Evolutionary conservation across 92 coral and sea anemone genomes (phyloP), one percentile per base, ranked within the genome.

Genomic region (Bergia puertoricense): DNA sequence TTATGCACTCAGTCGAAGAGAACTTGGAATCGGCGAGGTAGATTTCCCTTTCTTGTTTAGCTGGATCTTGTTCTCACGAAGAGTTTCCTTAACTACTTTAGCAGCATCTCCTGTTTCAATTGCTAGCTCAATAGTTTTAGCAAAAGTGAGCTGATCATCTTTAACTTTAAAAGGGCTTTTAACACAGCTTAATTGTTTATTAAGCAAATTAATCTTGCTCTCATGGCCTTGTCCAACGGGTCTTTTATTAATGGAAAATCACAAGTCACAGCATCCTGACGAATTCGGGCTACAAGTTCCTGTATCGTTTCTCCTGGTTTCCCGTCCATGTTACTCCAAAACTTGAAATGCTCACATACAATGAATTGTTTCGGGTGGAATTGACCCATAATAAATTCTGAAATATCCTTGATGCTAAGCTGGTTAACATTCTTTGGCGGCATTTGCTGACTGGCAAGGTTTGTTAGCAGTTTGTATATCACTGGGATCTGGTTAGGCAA

Each of bases 81-180:
- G 48, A 42, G 81, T 77, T 85, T 85, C 88, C 76, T 71, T 85
- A 18, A 59, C 88, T n/a, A 72, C 85, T 38, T 72, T 73, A 11
- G 88, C 85, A n/a, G 85, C 88, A 6, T 46, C 51, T 46, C 8
- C 6, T 68, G 41, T 85, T 85, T 85, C 85, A 15, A 38, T 72
- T 18, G 85, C 88, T 16, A 85, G 13, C 37, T 65, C n/a, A 73
- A 72, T 40, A 40, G 85, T 85, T 69, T 72, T 73, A 23, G 62
- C 88, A 85, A 85, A 71, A 72, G 81, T 85, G 85, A 85, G 88
- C 88, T 85, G 82, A 30, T 37, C 50, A 30, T 72, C 88, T 85
- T 85, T 30, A 4, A 85, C 48, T 85, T 85, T 73, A 72, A 85
- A 54, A 30, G 76, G 10, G 11, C 88, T 71, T 68, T 69, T 15